A percentile compares a stretch with the other conserved stretches of the same genome.
These are phyloP conservation scores for Hozukius guyotensis DNA, from an alignment of 2,797 vertebrate species.

Conservation along the genomic window DNA sequence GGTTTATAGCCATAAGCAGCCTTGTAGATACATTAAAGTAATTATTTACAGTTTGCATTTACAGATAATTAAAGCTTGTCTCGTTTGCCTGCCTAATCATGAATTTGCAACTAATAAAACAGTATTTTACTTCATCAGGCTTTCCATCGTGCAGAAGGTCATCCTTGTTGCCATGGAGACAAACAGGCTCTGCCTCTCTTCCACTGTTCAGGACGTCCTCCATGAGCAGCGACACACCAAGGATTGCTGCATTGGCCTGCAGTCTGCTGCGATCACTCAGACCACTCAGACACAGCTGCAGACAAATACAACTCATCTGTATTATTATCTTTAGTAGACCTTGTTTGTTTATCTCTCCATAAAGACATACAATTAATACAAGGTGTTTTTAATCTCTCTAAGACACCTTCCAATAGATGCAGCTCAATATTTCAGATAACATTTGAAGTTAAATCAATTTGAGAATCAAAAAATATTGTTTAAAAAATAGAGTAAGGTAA, in stretches of 20 bases:
- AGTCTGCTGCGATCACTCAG: slow-evolving; percentile 70
- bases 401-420: neutral
- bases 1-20: neutral
- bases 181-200: slow-evolving; percentile 35
- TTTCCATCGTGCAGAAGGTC: slow-evolving; percentile 7
- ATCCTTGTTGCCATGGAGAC: slow-evolving; percentile 53
- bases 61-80: neutral
- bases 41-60: neutral
- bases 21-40: neutral
- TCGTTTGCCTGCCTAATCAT: neutral
- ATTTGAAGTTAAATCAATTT: neutral
- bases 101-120: neutral
- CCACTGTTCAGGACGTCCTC: slow-evolving; percentile 78
- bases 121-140: slow-evolving; percentile 50
- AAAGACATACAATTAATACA: neutral
- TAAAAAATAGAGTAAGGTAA: neutral
- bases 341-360: neutral
- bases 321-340: neutral
- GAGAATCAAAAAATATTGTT: neutral
- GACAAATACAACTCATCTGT: neutral
- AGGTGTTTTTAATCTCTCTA: neutral
- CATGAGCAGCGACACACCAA: slow-evolving; percentile 76
- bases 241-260: slow-evolving; percentile 76
- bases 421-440: neutral
- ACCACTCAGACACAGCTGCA: slow-evolving; percentile 82